phyloP scores from a whole-genome alignment of 1,140 invertebrate genomes.

The Coboldia fuscipes region DNA sequence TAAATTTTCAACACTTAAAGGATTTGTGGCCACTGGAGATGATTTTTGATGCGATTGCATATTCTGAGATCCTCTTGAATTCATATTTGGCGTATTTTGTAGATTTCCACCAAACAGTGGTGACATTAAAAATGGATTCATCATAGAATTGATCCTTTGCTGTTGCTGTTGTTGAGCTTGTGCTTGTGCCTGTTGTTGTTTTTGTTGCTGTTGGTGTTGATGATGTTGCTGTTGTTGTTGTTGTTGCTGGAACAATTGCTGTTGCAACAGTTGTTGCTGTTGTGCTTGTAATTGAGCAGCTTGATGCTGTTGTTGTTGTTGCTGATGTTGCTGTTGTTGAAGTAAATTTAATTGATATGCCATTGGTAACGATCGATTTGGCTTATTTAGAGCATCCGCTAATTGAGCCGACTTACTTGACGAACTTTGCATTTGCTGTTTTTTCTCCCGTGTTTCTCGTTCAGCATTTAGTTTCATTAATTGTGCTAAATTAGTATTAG shows the following conservation, averaged over 20 bases:
- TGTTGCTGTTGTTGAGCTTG: no score
- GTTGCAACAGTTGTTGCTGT: neutral
- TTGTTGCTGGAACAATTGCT: neutral
- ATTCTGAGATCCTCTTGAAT: no score
- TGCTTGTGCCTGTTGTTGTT: no score
- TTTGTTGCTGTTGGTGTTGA: constrained; percentile 1
- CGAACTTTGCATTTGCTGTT: constrained; percentile 8
- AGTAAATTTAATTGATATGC: neutral
- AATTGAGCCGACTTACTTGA: constrained; percentile 6
- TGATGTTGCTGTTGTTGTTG: constrained; percentile 1
- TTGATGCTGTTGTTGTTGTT: neutral
- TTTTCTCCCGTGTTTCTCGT: neutral
- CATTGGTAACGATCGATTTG: neutral
- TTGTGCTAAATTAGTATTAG: constrained; percentile 23
- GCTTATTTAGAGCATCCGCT: neutral
- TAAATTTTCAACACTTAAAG: no score
- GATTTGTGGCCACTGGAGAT: no score
- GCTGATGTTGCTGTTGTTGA: neutral
- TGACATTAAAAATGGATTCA: no score
- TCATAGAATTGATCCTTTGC: no score
- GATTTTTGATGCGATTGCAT: no score
- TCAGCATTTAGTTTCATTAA: constrained; percentile 10
- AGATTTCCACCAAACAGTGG: no score
- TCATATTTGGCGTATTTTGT: no score
- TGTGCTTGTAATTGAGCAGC: neutral